Percentiles rank a stretch among this genome's conserved stretches.
Conservation (phyloP, 2,113 vertebrate genomes). For the Burhinus bistriatus region DNA sequence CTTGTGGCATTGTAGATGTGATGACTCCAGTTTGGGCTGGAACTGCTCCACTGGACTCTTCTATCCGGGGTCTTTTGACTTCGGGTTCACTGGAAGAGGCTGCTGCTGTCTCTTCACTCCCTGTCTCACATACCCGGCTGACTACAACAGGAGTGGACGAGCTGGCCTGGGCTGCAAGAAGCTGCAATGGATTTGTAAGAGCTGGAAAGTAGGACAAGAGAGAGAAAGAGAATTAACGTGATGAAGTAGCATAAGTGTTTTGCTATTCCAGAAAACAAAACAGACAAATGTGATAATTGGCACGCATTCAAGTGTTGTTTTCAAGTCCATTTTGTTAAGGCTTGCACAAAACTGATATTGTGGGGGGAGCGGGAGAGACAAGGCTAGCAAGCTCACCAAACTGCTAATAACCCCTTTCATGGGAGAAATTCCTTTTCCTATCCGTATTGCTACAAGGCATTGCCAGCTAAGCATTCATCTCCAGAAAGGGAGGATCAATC, state of each 20-base stretch:
- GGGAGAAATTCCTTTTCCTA: neutral
- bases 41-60: conserved; percentile 73
- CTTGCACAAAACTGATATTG: neutral
- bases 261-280: neutral
- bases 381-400: neutral
- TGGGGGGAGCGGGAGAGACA: neutral
- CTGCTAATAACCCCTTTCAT: neutral
- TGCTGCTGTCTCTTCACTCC: conserved; percentile 66
- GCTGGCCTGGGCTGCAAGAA: conserved; percentile 93
- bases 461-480: neutral
- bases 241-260: neutral
- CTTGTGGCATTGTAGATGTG: conserved; percentile 77
- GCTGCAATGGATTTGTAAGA: conserved; percentile 90
- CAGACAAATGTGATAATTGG: neutral
- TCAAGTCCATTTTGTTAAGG: neutral
- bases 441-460: neutral
- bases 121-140: conserved; percentile 76
- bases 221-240: neutral
- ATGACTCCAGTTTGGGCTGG: conserved; percentile 81
- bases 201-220: conserved; percentile 65
- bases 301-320: neutral
- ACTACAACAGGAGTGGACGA: conserved; percentile 90
- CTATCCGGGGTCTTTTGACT: conserved; percentile 84
- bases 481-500: neutral
- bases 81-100: conserved; percentile 79